phyloP scores from a whole-genome alignment of 2,113 vertebrate genomes.

The Rhizomys pruinosus region DNA sequence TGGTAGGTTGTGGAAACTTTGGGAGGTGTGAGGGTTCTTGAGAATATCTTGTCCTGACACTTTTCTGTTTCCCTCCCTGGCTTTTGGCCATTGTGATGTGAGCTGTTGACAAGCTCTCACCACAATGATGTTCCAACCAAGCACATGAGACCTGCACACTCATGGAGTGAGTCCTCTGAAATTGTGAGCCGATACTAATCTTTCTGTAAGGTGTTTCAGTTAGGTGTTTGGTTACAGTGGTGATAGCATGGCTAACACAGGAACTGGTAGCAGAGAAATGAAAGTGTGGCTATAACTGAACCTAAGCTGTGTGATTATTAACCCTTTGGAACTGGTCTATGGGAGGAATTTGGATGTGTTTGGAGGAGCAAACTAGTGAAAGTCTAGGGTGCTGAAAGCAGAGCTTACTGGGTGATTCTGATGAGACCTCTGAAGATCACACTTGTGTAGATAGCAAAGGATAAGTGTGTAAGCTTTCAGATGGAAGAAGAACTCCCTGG shows the following conservation, averaged over 20 bases:
- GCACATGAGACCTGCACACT: too few species aligned
- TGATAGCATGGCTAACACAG: neutral
- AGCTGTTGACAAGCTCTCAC: too few species aligned
- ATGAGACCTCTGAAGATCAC: neutral
- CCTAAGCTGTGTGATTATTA: neutral
- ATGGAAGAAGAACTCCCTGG: neutral
- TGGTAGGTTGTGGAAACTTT: neutral
- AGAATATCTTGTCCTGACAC: neutral
- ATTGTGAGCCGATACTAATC: neutral
- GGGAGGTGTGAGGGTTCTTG: neutral
- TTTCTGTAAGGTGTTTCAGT: neutral
- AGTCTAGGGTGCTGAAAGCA: neutral
- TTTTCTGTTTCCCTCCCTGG: neutral
- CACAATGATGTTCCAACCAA: neutral
- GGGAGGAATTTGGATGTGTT: neutral
- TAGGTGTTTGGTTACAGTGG: neutral
- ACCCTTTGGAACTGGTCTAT: neutral
- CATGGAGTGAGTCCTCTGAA: too few species aligned
- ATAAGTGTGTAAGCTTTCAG: too few species aligned
- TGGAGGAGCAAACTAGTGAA: neutral
- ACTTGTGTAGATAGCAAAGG: neutral
- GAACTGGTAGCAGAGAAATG: neutral
- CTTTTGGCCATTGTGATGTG: neutral
- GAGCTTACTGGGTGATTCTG: neutral
- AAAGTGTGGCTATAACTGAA: neutral